Conservation (phyloP, 2,888 invertebrate genomes). For the Rutpela maculata region DNA sequence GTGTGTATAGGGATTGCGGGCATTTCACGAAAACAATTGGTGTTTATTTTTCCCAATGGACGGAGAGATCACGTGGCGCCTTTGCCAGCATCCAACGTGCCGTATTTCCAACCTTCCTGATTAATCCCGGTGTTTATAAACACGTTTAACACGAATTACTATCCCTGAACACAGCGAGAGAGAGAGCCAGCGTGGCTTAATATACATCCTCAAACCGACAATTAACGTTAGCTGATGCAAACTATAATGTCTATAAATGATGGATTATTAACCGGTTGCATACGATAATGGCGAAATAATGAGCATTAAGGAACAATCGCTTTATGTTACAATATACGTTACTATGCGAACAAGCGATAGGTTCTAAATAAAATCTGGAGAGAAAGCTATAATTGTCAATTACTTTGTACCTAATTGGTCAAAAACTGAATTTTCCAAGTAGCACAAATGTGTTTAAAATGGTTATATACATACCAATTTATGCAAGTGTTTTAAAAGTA, state of each 20-base stretch:
- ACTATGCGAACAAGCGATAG: too few species aligned
- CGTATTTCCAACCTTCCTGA: constrained; percentile 52
- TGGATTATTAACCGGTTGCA: constrained; percentile 21
- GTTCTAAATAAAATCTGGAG: too few species aligned
- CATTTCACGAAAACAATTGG: constrained; percentile 54
- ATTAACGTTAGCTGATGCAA: constrained; percentile 4
- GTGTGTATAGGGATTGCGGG: constrained; percentile 50
- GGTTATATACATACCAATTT: too few species aligned
- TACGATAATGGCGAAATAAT: constrained; percentile 15
- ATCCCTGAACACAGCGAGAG: background rate
- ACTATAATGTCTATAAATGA: constrained; percentile 22
- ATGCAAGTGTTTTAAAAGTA: too few species aligned
- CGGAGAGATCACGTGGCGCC: constrained; percentile 52
- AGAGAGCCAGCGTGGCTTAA: constrained; percentile 4
- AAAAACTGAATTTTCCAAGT: too few species aligned
- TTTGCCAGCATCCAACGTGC: constrained; percentile 46
- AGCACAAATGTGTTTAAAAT: too few species aligned
- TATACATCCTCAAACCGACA: constrained; percentile 14
- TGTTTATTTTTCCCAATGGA: constrained; percentile 58
- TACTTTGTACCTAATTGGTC: too few species aligned
- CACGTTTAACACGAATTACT: constrained; percentile 57
- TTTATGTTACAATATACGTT: too few species aligned
- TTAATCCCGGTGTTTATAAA: constrained; percentile 57
- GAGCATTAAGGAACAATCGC: background rate
- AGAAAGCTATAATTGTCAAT: too few species aligned